These are phyloP conservation scores for Arothron firmamentum DNA, from an alignment of 2,113 vertebrate genomes.

Conservation along the genomic window DNA sequence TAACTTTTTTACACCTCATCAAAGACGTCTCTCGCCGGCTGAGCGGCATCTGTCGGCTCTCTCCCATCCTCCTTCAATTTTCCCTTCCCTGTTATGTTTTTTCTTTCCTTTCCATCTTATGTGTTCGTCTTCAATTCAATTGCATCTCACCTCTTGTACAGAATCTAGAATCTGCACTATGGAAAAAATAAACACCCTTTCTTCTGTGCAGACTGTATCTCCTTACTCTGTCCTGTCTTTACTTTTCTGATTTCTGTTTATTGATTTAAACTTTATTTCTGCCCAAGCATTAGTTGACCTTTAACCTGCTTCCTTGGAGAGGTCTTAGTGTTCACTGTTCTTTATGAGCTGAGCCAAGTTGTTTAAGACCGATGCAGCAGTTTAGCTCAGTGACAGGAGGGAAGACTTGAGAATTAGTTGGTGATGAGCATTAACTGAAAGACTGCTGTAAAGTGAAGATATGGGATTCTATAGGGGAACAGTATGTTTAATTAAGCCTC, in stretches of 20 bases:
- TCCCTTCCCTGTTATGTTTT: constrained; percentile 66
- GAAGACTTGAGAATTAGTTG: constrained; percentile 26
- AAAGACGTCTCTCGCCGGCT: constrained; percentile 83
- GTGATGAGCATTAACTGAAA: constrained; percentile 38
- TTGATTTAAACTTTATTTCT: constrained; percentile 41
- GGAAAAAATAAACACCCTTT: constrained; percentile 94
- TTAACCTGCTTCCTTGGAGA: constrained; percentile 17
- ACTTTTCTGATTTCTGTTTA: constrained; percentile 50
- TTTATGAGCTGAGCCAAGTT: background rate
- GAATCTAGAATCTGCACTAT: constrained; percentile 80
- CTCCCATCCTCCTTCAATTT: constrained; percentile 77
- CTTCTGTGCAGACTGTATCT: constrained; percentile 73
- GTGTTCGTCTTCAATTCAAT: constrained; percentile 64
- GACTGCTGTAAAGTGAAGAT: constrained; percentile 28
- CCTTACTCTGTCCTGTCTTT: constrained; percentile 58
- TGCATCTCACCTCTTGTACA: constrained; percentile 85
- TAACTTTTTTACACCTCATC: constrained; percentile 92
- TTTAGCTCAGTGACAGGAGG: constrained; percentile 36
- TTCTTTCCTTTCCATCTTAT: constrained; percentile 62
- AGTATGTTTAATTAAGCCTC: constrained; percentile 36
- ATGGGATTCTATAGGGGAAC: constrained; percentile 5
- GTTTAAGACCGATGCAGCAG: constrained; percentile 40
- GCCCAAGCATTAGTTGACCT: constrained; percentile 17
- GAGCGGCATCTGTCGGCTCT: constrained; percentile 80
- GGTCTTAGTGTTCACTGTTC: constrained; percentile 8